These are phyloP conservation scores for Coleophora flavipennella DNA, from an alignment of 2,888 invertebrate genomes.

Conservation along the genomic window DNA sequence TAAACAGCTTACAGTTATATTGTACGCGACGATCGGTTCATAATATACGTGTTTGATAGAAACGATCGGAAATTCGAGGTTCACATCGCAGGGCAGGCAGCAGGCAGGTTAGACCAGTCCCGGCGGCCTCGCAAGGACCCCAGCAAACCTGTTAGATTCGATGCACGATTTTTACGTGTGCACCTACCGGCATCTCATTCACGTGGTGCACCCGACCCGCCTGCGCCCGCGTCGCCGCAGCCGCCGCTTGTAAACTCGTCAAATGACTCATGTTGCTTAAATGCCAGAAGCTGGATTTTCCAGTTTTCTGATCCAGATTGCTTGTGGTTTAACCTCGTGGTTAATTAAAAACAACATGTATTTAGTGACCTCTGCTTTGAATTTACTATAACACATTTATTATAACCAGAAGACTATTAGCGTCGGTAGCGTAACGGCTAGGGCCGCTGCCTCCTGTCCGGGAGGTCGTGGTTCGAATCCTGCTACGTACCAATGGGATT, in stretches of 20 bases:
- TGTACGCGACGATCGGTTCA: slow-evolving; percentile 17
- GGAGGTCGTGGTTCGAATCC: no score
- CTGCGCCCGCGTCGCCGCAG: slow-evolving; percentile 30
- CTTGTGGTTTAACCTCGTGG: slow-evolving; percentile 5
- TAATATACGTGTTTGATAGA: slow-evolving; percentile 60
- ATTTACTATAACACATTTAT: no score
- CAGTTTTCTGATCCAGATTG: slow-evolving; percentile 66
- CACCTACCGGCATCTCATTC: slow-evolving; percentile 72
- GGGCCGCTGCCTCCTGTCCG: no score
- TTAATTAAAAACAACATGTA: no score
- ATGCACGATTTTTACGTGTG: slow-evolving; percentile 73
- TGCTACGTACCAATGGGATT: no score
- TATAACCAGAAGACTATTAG: no score
- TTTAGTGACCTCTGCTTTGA: no score
- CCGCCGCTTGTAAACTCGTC: slow-evolving; percentile 65
- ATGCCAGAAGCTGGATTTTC: slow-evolving; percentile 69
- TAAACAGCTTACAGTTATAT: no score
- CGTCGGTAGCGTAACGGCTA: no score
- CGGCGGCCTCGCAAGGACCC: slow-evolving; percentile 70
- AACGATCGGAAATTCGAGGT: slow-evolving; percentile 66
- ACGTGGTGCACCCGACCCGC: slow-evolving; percentile 56
- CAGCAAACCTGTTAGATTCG: slow-evolving; percentile 73
- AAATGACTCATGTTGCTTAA: slow-evolving; percentile 69
- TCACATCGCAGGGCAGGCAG: slow-evolving; percentile 59
- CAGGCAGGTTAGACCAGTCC: slow-evolving; percentile 69